Evolutionary conservation across 2,888 invertebrate species (phyloP), one percentile per base, ranked within the genome.

Genomic region (Drosophila dives): DNA sequence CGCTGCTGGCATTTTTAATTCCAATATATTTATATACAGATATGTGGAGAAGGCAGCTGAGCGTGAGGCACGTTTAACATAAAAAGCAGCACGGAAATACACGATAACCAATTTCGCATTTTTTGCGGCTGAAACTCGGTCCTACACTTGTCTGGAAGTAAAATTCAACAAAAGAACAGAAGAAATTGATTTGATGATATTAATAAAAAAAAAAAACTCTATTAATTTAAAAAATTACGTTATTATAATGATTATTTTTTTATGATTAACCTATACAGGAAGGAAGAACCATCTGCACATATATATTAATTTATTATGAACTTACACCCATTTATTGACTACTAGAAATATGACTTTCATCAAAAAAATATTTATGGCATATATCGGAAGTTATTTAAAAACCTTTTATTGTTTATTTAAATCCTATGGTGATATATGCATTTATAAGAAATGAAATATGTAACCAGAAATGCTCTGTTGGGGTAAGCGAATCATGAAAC

Each of bases 1-100:
- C 87, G 80, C 83, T 89, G 38, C 59, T 68, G 73, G 87, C 82
- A 90, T 90, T 88, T 85, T 89, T 87, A 90, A 90, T 89, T 79
- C 73, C 60, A 80, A 61, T 67, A 56, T 56, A 53, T 56, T 48
- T 55, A 29, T 51, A 32, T 36, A 33, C 4, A n/a, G 42, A 48
- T 49, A 48, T 51, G 32, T 26, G 1, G 17, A 6, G 17, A 32
- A 34, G 54, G 56, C 61, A 69, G 40, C 58, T 64, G 61, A 32
- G 65, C 61, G 61, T 50, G 66, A 32, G 66, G 77, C 76, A 76
- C 80, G 72, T 78, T 72, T 64, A 72, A 65, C 80, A 76, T 80
- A 76, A 80, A 80, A 68, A 72, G 50, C 72, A 55, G 64, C 72
- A 71, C 72, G 71, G 72, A 78, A 75, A 75, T 68, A 48, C 67